phyloP scores from a whole-genome alignment of 1,140 invertebrate species.

The Forficula auricularia region DNA sequence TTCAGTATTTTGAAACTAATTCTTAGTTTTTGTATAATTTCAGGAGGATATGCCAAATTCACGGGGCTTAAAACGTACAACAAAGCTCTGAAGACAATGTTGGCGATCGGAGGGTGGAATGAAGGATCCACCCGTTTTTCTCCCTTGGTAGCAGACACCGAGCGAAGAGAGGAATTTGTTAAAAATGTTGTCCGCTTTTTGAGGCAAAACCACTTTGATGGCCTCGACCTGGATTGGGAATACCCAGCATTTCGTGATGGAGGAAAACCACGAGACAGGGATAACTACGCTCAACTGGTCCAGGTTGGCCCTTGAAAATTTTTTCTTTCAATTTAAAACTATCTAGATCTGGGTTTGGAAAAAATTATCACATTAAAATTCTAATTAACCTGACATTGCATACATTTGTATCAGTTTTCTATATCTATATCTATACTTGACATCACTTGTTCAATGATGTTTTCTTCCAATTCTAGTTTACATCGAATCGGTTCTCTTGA shows the following conservation, averaged over 20 bases:
- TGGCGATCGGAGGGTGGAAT: constrained; percentile 94
- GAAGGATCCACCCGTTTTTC: constrained; percentile 81
- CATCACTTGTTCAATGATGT: too few relatives aligned
- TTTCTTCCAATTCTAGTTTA: too few relatives aligned
- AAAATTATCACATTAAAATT: too few relatives aligned
- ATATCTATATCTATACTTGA: too few relatives aligned
- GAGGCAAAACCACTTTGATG: constrained; percentile 84
- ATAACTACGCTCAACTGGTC: constrained; percentile 78
- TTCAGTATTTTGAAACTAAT: too few relatives aligned
- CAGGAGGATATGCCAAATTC: constrained; percentile 90
- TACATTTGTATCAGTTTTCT: too few relatives aligned
- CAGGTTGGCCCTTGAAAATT: constrained; percentile 39
- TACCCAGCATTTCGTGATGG: constrained; percentile 85
- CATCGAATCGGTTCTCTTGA: too few relatives aligned
- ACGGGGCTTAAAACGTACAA: constrained; percentile 84
- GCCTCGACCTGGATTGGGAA: constrained; percentile 91
- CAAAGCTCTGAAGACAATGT: constrained; percentile 74
- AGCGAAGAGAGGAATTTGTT: constrained; percentile 60
- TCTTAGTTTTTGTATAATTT: constrained; percentile 12
- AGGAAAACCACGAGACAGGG: constrained; percentile 70
- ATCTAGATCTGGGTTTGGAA: too few relatives aligned
- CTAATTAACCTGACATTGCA: too few relatives aligned
- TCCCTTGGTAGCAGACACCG: constrained; percentile 59
- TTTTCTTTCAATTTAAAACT: too few relatives aligned
- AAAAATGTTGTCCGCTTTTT: constrained; percentile 76